Conservation (phyloP, 2,113 vertebrate species). For the Chiloscyllium plagiosum region DNA sequence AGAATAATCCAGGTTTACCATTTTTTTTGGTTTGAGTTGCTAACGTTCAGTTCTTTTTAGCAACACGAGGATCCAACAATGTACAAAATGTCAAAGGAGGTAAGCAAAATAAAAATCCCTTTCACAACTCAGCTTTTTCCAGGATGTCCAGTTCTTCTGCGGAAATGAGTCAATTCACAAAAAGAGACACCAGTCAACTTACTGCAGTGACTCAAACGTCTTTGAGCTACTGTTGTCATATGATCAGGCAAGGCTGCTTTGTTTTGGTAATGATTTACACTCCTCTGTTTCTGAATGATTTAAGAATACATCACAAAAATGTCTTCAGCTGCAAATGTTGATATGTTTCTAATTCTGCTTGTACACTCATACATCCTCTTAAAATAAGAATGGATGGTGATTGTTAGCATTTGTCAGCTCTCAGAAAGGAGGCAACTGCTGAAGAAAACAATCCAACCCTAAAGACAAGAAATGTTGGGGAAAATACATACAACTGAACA, state of each 20-base stretch:
- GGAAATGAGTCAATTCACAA: background rate
- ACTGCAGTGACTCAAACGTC: background rate
- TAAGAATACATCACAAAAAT: background rate
- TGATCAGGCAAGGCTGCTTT: background rate
- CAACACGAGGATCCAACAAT: background rate
- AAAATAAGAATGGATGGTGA: background rate
- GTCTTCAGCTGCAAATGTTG: background rate
- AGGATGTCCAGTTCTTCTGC: background rate
- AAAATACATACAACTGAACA: background rate
- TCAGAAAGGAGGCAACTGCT: background rate
- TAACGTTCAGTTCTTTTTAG: background rate
- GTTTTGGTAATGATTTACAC: background rate
- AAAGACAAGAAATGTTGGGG: background rate
- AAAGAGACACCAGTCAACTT: background rate
- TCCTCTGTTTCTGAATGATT: background rate
- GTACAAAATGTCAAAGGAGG: background rate
- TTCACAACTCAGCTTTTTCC: background rate
- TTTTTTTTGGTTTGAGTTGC: background rate
- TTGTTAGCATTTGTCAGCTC: background rate
- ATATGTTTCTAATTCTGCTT: background rate
- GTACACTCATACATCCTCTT: background rate
- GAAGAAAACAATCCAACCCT: background rate
- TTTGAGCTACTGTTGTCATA: background rate
- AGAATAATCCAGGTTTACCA: background rate
- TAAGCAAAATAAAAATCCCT: background rate